Evolutionary conservation across 1,140 invertebrate species (phyloP), one percentile per base, ranked within the genome.

Genomic region (Drosophila mauritiana): DNA sequence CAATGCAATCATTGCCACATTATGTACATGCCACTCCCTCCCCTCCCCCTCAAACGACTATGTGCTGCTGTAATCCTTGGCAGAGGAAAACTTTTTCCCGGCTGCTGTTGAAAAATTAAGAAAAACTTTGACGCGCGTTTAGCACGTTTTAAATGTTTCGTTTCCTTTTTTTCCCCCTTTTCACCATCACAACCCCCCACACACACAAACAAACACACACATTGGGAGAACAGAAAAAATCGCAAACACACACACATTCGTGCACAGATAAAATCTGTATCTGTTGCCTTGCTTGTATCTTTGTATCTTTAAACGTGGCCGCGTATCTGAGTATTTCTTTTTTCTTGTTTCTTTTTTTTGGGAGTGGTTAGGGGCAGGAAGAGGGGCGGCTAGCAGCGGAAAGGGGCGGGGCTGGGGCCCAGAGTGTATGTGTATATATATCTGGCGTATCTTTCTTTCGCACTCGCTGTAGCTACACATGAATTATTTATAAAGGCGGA

Each of bases 401-500:
- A 27, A 49, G 17, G 69, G 37, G 15, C 15, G 22, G 46, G 40
- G 52, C 34, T 49, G 54, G 17, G 43, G 36, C 15, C 22, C 36
- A 37, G 40, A 52, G 72, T 76, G 74, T 77, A 31, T 37, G 36
- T 37, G 34, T 77, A 37, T 52, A 45, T 78, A 39, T 88, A 91
- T 89, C 76, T 85, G 89, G 80, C 77, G 77, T 91, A 79, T 91
- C 83, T 83, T 73, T 91, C 83, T 83, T 73, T 88, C 84, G 83
- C 83, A 89, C 83, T 88, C 83, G 67, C 84, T 73, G 76, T 64
- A 74, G 81, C 73, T 89, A 88, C 84, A 89, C 84, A 92, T 92
- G 90, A 91, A 92, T 92, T 92, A 92, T 92, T 92, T 92, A 92
- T 92, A 92, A 92, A 92, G 91, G 91, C 91, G 91, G 91, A 91